These are phyloP conservation scores for Xylocopa sonorina DNA, from an alignment of 1,140 invertebrate genomes.

Conservation along the genomic window DNA sequence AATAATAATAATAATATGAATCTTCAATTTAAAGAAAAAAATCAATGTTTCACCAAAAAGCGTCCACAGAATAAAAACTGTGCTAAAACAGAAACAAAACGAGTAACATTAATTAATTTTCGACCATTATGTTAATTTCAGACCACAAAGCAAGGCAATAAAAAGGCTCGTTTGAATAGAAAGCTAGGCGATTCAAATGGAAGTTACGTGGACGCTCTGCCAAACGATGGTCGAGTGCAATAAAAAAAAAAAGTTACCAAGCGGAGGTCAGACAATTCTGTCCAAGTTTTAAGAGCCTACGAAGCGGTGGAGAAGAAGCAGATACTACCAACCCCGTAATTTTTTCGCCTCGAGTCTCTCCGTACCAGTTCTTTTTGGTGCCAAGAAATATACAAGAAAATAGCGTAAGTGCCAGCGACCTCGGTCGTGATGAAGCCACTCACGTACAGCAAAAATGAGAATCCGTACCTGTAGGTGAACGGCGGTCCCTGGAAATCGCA, in stretches of 20 bases:
- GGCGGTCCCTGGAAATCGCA: conserved; percentile 86
- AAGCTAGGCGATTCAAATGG: no score
- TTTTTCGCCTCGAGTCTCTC: conserved; percentile 77
- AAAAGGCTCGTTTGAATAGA: no score
- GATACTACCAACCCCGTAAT: conserved; percentile 73
- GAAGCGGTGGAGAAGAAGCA: conserved; percentile 43
- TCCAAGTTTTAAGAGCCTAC: neutral
- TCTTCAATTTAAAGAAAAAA: no score
- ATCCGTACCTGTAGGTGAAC: conserved; percentile 93
- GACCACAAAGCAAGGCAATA: no score
- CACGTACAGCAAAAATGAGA: conserved; percentile 92
- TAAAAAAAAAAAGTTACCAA: neutral
- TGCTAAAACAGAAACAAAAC: neutral
- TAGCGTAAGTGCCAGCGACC: conserved; percentile 91
- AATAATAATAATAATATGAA: no score
- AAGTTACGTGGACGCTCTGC: conserved; percentile 1
- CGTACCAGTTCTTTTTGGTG: conserved; percentile 84
- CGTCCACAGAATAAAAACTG: no score
- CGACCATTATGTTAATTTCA: no score
- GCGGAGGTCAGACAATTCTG: conserved; percentile 30
- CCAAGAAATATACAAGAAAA: conserved; percentile 92
- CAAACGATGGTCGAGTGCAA: conserved; percentile 2
- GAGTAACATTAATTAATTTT: no score
- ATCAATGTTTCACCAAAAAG: no score
- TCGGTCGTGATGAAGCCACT: conserved; percentile 92